Conservation (phyloP, 2,888 invertebrate genomes). For the Chymomyza fuscimana region DNA sequence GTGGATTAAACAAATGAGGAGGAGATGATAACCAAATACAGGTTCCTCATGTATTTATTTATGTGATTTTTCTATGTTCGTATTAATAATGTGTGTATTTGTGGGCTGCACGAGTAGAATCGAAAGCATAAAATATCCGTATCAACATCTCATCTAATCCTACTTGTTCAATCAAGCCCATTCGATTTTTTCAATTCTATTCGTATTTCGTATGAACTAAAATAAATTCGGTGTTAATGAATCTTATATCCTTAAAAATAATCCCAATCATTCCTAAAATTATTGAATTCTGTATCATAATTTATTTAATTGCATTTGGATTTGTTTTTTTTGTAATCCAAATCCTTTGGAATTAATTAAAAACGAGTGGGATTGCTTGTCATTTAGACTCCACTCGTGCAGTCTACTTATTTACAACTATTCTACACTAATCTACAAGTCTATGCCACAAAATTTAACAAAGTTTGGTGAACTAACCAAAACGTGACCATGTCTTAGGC, state of each 20-base stretch:
- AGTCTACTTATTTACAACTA: not conserved
- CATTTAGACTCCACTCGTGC: not conserved
- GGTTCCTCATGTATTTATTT: conserved; percentile 37
- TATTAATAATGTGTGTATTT: not conserved
- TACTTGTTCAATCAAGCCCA: too few relatives aligned
- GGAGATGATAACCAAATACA: conserved; percentile 9
- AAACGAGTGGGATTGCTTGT: not conserved
- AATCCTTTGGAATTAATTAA: not conserved
- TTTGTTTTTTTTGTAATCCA: not conserved
- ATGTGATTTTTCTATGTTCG: conserved; percentile 30
- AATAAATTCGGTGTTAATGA: too few relatives aligned
- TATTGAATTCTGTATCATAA: not conserved
- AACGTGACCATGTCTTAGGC: conserved; percentile 10
- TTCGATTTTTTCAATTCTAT: too few relatives aligned
- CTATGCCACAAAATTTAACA: not conserved
- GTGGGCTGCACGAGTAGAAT: not conserved
- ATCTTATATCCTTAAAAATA: not conserved
- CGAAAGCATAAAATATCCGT: not conserved
- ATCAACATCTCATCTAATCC: too few relatives aligned
- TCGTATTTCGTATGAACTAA: too few relatives aligned
- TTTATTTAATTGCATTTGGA: not conserved
- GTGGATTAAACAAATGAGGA: conserved; percentile 39
- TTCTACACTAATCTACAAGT: not conserved
- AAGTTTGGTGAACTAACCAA: not conserved
- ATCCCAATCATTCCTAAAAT: not conserved